A percentile compares a stretch with the other conserved stretches of the same genome.
Conservation (phyloP, 2,888 invertebrate species). For the Nymphalis c-album region DNA sequence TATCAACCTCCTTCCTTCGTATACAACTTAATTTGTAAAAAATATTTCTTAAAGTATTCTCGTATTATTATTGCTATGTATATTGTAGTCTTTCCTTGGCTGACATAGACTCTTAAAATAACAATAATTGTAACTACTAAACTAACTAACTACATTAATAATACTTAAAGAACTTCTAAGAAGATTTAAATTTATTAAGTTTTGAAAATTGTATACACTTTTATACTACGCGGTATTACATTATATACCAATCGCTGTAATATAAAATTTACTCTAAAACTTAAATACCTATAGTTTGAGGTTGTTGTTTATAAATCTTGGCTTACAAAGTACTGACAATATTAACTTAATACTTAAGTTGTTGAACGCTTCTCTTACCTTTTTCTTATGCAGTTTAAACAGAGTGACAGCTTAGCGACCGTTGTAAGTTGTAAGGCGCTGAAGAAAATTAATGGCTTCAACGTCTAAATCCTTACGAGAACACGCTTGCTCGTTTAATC, state of each 20-base stretch:
- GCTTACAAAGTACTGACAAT: slow-evolving; percentile 14
- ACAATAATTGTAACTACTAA: no score
- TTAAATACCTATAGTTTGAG: not conserved
- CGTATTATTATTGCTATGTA: no score
- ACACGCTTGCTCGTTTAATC: slow-evolving; percentile 51
- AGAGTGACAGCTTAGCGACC: slow-evolving; percentile 50
- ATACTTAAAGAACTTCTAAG: not conserved
- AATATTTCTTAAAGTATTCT: no score
- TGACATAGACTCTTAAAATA: not conserved
- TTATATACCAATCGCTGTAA: no score
- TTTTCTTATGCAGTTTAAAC: slow-evolving; percentile 26
- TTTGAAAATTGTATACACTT: no score
- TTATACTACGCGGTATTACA: no score
- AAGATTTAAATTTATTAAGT: no score
- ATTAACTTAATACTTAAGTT: slow-evolving; percentile 12
- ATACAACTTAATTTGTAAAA: no score
- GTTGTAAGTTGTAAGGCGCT: slow-evolving; percentile 61
- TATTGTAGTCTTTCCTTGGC: not conserved
- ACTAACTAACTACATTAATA: no score
- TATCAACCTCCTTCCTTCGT: no score
- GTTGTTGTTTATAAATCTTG: slow-evolving; percentile 3
- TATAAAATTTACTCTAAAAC: not conserved
- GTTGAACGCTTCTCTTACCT: slow-evolving; percentile 11
- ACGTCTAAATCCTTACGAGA: slow-evolving; percentile 45
- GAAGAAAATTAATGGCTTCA: slow-evolving; percentile 67